phyloP scores from a whole-genome alignment of 2,113 vertebrate genomes.

The Nothobranchius kuhntae region DNA sequence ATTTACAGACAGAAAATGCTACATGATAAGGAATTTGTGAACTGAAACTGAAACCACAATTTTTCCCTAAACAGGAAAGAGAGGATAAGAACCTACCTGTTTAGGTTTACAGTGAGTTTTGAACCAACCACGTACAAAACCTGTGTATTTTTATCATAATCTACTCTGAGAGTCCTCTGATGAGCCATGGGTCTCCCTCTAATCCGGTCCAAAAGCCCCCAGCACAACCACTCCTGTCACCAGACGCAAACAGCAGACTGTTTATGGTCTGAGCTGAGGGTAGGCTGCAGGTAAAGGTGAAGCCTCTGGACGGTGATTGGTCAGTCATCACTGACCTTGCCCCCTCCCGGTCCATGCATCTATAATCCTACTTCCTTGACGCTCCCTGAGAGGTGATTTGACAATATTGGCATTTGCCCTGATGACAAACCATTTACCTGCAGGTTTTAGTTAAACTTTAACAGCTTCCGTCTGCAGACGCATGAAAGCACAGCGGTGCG shows the following conservation, averaged over 20 bases:
- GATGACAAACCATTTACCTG: too few species aligned
- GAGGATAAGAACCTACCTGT: conserved; percentile 57
- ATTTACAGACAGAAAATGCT: not conserved
- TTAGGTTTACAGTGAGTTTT: conserved; percentile 54
- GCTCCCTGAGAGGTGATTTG: too few species aligned
- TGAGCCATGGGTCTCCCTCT: conserved; percentile 42
- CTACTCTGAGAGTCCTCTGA: conserved; percentile 67
- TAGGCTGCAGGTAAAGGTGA: conserved; percentile 7
- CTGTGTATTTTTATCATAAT: conserved; percentile 17
- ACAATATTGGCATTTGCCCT: too few species aligned
- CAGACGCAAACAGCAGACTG: too few species aligned
- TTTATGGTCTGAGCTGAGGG: not conserved
- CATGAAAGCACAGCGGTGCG: too few species aligned
- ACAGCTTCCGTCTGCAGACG: too few species aligned
- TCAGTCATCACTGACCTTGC: not conserved
- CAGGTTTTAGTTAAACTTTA: too few species aligned
- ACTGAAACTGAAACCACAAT: too few species aligned
- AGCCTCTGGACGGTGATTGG: conserved; percentile 38
- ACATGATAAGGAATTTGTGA: not conserved
- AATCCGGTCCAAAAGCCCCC: too few species aligned
- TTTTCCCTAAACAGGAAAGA: too few species aligned
- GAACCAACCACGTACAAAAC: conserved; percentile 68
- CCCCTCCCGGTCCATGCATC: too few species aligned
- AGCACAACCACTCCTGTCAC: too few species aligned
- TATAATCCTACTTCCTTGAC: not conserved